phyloP scores from a whole-genome alignment of 2,888 invertebrate genomes.

The Drosophila hawaiiensis region DNA sequence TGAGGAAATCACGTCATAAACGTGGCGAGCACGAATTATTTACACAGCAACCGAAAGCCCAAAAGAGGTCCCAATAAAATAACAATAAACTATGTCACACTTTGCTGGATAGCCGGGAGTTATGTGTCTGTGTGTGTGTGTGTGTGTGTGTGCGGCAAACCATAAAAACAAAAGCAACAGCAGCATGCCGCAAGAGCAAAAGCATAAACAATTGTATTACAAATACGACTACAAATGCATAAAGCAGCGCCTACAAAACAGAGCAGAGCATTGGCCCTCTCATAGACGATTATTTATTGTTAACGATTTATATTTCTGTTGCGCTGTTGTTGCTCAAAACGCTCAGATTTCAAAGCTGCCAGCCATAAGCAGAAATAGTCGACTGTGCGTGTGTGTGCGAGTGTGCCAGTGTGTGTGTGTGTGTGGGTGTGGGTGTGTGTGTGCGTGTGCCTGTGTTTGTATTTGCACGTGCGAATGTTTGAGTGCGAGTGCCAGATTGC shows the following conservation, averaged over 20 bases:
- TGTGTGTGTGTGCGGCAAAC: conserved; percentile 46
- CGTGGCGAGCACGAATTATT: conserved; percentile 80
- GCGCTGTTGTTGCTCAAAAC: conserved; percentile 32
- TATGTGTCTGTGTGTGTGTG: conserved; percentile 13
- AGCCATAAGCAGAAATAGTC: conserved; percentile 7
- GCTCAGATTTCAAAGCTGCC: conserved; percentile 69
- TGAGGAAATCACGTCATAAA: conserved; percentile 80
- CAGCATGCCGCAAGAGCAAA: conserved; percentile 60
- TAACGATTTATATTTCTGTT: conserved; percentile 75
- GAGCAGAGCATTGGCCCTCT: conserved; percentile 44
- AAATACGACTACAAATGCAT: conserved; percentile 79
- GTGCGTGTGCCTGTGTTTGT: conserved; percentile 17
- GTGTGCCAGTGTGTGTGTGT: conserved; percentile 27
- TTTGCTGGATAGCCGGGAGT: conserved; percentile 50
- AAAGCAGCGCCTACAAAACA: conserved; percentile 63
- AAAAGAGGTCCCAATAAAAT: conserved; percentile 78
- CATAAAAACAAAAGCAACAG: conserved; percentile 71
- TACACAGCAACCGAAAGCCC: conserved; percentile 79
- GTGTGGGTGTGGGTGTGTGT: conserved; percentile 5
- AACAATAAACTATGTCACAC: conserved; percentile 78
- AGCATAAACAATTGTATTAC: conserved; percentile 80
- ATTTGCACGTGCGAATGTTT: conserved; percentile 65
- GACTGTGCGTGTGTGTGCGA: conserved; percentile 13
- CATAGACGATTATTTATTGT: conserved; percentile 77
- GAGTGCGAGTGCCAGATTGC: conserved; percentile 75